Percentiles rank a stretch among this genome's conserved stretches.
Conservation (phyloP, 2,113 vertebrate genomes). For the Otocyon megalotis region DNA sequence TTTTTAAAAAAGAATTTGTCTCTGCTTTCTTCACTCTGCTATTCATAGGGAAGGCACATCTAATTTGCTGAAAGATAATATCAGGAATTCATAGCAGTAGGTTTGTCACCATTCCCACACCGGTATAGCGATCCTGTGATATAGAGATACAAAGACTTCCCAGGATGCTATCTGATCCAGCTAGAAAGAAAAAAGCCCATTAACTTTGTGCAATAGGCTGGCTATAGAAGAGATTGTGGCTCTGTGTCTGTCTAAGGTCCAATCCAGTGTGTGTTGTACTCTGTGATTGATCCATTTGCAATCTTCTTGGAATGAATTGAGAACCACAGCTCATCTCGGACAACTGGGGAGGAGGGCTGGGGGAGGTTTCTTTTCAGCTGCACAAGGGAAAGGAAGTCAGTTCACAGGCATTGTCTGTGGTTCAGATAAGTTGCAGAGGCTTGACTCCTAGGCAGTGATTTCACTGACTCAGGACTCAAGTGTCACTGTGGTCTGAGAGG, state of each 20-base stretch:
- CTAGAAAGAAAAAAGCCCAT: not conserved
- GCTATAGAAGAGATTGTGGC: not conserved
- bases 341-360: not conserved
- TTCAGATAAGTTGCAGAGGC: not conserved
- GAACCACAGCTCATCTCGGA: constrained; percentile 39
- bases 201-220: not conserved
- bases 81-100: constrained; percentile 57
- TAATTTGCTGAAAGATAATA: constrained; percentile 74
- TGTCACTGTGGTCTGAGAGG: not conserved
- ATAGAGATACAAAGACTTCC: constrained; percentile 32
- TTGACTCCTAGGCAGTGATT: not conserved
- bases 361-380: not conserved
- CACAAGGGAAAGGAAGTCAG: not conserved
- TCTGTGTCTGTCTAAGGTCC: not conserved
- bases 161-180: constrained; percentile 56
- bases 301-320: constrained; percentile 49
- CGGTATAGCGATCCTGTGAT: constrained; percentile 56
- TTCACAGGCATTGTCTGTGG: not conserved
- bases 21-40: constrained; percentile 61
- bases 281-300: constrained; percentile 39
- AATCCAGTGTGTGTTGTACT: not conserved
- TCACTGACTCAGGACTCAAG: accelerated
- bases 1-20: constrained; percentile 55
- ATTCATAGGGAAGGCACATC: constrained; percentile 70
- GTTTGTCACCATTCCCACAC: constrained; percentile 58